Evolutionary conservation across 2,888 invertebrate species (phyloP), one percentile per base, ranked within the genome.

Genomic region (Eugnorisma glareosa): DNA sequence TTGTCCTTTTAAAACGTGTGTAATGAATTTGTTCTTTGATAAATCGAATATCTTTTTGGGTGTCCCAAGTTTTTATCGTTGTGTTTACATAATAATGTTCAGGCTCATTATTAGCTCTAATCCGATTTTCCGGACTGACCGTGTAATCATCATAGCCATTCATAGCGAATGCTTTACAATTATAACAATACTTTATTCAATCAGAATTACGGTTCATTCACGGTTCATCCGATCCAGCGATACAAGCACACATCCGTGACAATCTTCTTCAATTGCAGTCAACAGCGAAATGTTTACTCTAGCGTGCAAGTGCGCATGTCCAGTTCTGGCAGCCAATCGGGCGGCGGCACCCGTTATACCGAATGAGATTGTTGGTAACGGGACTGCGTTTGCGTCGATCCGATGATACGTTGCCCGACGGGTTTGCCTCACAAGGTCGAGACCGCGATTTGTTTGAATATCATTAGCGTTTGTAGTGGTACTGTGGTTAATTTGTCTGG

Each of bases 361-460:
- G 89, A 93, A 91, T 93, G 93, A 92, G 93, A 93, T 90, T 91
- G 90, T 90, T 80, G 80, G 89, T 93, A 94, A 95, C 94, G 94
- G 94, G 91, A 94, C 89, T 80, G 80, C 80, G 84, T 86, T 86
- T 88, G 90, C 83, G 88, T 73, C 75, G 79, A 87, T 85, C 76
- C 77, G 80, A 78, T 84, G 86, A 84, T 89, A 84, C 84, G 82
- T 73, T 74, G 77, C 74, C 77, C 73, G 82, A 83, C 88, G 77
- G 79, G 89, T 87, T 84, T 87, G 79, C 61, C 85, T 83, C 77
- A 77, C 88, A 88, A 89, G 89, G 86, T 88, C 88, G 79, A 87
- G 80, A 81, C 78, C 85, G 79, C 86, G 78, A 88, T 89, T 86
- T 83, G 74, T 88, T 88, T 83, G 83, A 88, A 86, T 89, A 81